A percentile compares a stretch with the other conserved stretches of the same genome.
These are phyloP conservation scores for Parnassius smintheus DNA, from an alignment of 2,888 invertebrate genomes.

Conservation along the genomic window DNA sequence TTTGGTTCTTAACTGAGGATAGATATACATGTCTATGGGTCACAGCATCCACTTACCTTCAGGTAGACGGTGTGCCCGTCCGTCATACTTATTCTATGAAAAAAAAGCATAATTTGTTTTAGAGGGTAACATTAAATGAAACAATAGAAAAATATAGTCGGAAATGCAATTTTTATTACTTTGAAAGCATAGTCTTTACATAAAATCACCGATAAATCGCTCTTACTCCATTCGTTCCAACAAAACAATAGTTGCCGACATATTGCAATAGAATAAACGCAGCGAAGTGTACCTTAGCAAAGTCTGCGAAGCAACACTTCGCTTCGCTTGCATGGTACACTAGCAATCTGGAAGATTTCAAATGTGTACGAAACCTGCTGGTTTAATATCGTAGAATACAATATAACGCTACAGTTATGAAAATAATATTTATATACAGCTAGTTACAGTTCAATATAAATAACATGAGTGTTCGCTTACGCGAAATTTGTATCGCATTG, in stretches of 20 bases:
- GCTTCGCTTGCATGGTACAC: not conserved
- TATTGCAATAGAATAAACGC: not conserved
- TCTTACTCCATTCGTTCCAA: conserved; percentile 39
- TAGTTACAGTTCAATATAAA: conserved; percentile 43
- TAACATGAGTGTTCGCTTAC: conserved; percentile 35
- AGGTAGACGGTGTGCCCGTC: no score
- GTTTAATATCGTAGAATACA: not conserved
- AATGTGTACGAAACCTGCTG: not conserved
- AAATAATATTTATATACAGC: conserved; percentile 58
- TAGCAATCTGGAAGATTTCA: not conserved
- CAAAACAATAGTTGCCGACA: conserved; percentile 11
- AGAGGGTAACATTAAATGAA: not conserved
- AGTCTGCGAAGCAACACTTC: not conserved
- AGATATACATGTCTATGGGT: no score
- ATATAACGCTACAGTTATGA: conserved; percentile 43
- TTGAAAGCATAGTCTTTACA: conserved; percentile 67
- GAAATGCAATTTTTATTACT: conserved; percentile 74
- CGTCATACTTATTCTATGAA: no score
- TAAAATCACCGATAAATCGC: conserved; percentile 52
- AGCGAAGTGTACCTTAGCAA: not conserved
- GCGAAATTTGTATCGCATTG: not conserved
- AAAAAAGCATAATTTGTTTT: no score
- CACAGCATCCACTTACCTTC: no score
- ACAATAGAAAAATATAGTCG: conserved; percentile 39
- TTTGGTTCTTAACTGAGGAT: no score